phyloP scores from a whole-genome alignment of 1,140 invertebrate genomes.

The Aphelenchoides fujianensis region DNA sequence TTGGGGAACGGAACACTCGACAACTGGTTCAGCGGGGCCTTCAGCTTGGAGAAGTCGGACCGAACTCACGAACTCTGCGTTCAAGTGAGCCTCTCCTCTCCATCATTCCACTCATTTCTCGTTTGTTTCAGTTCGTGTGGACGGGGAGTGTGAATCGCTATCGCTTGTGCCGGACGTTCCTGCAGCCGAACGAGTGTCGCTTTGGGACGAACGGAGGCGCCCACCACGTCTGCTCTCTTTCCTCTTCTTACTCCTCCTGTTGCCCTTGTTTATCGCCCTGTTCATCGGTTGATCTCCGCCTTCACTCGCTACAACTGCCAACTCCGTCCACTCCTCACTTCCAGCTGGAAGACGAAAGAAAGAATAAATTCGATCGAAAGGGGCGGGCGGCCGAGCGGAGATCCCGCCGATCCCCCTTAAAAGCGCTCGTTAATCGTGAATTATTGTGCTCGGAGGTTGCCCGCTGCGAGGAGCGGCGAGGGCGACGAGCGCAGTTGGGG shows the following conservation, averaged over 20 bases:
- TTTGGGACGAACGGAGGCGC: not conserved
- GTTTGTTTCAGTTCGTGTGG: slow-evolving; percentile 8
- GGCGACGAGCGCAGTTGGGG: not conserved
- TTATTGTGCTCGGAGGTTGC: not conserved
- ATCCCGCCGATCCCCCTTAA: not conserved
- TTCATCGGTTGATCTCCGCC: too few species aligned
- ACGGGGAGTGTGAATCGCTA: not conserved
- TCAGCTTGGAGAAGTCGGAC: slow-evolving; percentile 4
- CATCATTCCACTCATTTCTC: not conserved
- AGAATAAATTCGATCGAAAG: not conserved
- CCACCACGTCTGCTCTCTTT: not conserved
- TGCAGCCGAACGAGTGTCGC: slow-evolving; percentile 8
- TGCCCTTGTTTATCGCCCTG: too few species aligned
- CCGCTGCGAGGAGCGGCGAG: too few species aligned
- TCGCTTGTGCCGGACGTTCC: slow-evolving; percentile 15
- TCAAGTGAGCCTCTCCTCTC: slow-evolving; percentile 2
- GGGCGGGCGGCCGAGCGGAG: not conserved
- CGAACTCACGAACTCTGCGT: slow-evolving; percentile 26
- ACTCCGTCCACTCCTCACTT: too few species aligned
- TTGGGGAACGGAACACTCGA: slow-evolving; percentile 29
- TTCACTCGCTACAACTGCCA: too few species aligned
- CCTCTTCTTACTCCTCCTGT: not conserved
- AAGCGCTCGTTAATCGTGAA: slow-evolving; percentile 3
- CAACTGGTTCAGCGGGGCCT: slow-evolving; percentile 24
- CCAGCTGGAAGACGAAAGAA: too few species aligned